These are phyloP conservation scores for Corydoras sp. DNA, from an alignment of 2,113 vertebrate species.

Conservation along the genomic window DNA sequence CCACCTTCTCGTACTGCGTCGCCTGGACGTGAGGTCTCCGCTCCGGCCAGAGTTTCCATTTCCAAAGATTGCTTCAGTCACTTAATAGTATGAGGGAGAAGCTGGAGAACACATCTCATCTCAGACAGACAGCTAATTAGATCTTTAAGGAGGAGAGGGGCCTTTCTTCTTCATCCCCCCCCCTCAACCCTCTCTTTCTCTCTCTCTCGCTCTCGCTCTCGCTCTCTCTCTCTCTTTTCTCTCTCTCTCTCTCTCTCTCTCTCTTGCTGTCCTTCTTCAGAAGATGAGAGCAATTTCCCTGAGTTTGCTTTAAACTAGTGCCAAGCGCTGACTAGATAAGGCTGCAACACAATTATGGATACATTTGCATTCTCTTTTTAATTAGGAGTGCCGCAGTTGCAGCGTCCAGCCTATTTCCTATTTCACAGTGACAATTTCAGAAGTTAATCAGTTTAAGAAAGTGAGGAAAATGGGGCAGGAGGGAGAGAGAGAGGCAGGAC, in stretches of 20 bases:
- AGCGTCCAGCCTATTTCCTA: constrained; percentile 62
- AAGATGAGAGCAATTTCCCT: constrained; percentile 38
- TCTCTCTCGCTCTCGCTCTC: constrained; percentile 8
- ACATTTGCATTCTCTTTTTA: constrained; percentile 67
- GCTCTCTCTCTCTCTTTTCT: constrained; percentile 1
- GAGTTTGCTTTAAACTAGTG: constrained; percentile 53
- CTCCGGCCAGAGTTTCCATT: neutral
- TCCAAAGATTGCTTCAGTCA: constrained; percentile 29
- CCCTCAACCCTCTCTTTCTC: neutral
- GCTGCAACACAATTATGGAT: constrained; percentile 64
- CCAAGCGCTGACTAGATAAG: constrained; percentile 63
- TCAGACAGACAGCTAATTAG: constrained; percentile 41
- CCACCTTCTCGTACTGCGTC: neutral
- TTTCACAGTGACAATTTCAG: constrained; percentile 62
- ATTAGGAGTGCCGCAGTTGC: constrained; percentile 65
- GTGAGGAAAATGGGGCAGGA: constrained; percentile 55
- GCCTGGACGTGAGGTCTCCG: neutral
- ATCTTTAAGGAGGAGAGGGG: constrained; percentile 23
- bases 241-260: constrained; percentile 11
- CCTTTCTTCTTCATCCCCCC: constrained; percentile 10
- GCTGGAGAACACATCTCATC: constrained; percentile 30
- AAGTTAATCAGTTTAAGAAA: constrained; percentile 62
- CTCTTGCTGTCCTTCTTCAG: constrained; percentile 9
- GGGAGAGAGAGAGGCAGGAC: constrained; percentile 41
- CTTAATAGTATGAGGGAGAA: constrained; percentile 37